These are phyloP conservation scores for Drosophila anomalata DNA, from an alignment of 2,888 invertebrate genomes.

Conservation along the genomic window DNA sequence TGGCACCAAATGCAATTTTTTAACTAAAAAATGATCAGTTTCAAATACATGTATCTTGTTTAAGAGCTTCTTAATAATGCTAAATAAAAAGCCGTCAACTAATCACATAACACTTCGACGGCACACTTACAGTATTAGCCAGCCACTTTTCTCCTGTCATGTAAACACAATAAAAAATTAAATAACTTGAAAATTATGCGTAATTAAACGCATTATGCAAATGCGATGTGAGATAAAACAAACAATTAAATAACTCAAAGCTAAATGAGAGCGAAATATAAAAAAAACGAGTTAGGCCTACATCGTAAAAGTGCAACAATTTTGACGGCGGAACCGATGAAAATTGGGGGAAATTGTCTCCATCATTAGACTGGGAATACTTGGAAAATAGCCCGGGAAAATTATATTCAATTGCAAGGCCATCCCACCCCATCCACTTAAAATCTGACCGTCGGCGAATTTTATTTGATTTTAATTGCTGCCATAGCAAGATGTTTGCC, in stretches of 20 bases:
- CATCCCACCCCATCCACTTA: conserved; percentile 25
- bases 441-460: conserved; percentile 47
- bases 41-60: too few species aligned
- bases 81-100: background rate
- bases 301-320: background rate
- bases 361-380: conserved; percentile 3
- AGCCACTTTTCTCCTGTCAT: conserved; percentile 34
- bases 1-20: background rate
- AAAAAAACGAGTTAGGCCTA: conserved; percentile 30
- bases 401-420: conserved; percentile 31
- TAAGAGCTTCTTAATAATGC: background rate
- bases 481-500: conserved; percentile 57
- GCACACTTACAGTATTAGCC: background rate
- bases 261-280: conserved; percentile 14
- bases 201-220: conserved; percentile 46
- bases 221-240: conserved; percentile 26
- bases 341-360: conserved; percentile 6
- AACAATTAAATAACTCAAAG: conserved; percentile 37
- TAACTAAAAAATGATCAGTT: too few species aligned
- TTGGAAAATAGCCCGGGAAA: conserved; percentile 10
- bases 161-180: conserved; percentile 35
- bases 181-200: conserved; percentile 36
- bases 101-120: conserved; percentile 19
- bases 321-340: background rate
- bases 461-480: conserved; percentile 78